Conservation (phyloP, 1,140 invertebrate species). For the Conus ventricosus region DNA sequence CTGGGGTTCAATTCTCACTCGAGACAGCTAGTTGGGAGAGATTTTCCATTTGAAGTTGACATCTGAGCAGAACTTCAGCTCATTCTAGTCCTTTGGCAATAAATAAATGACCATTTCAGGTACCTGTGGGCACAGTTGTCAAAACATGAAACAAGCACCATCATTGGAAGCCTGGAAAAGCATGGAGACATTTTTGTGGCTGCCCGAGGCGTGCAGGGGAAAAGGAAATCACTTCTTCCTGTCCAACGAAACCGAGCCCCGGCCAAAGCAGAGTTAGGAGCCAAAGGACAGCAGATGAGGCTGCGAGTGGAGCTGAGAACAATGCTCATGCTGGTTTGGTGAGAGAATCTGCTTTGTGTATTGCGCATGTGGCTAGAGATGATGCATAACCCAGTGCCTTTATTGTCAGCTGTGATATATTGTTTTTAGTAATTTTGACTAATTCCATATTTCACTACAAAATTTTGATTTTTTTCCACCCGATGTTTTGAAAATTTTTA, state of each 20-base stretch:
- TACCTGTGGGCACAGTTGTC: conserved; percentile 93
- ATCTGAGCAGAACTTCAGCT: too few relatives aligned
- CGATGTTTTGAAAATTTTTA: too few relatives aligned
- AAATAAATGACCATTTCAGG: conserved; percentile 72
- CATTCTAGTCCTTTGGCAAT: too few relatives aligned
- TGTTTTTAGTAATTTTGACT: too few relatives aligned
- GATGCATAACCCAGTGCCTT: too few relatives aligned
- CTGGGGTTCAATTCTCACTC: too few relatives aligned
- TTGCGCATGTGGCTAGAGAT: too few relatives aligned
- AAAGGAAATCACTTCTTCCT: conserved; percentile 95
- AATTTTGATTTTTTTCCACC: too few relatives aligned
- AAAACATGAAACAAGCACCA: conserved; percentile 78
- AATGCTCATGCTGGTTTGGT: conserved; percentile 95
- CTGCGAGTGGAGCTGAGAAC: conserved; percentile 87
- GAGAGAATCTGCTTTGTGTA: conserved; percentile 48
- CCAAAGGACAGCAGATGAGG: conserved; percentile 83
- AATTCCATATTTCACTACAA: too few relatives aligned
- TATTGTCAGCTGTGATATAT: too few relatives aligned
- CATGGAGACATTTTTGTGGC: conserved; percentile 91
- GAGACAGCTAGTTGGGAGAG: too few relatives aligned
- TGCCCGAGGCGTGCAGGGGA: conserved; percentile 94
- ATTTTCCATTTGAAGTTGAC: too few relatives aligned
- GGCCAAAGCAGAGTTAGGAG: conserved; percentile 90
- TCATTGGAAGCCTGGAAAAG: conserved; percentile 84
- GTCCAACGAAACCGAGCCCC: conserved; percentile 89